A percentile compares a stretch with the other conserved stretches of the same genome.
These are phyloP conservation scores for Dicaeum eximium DNA, from an alignment of 2,113 vertebrate genomes.

Conservation along the genomic window DNA sequence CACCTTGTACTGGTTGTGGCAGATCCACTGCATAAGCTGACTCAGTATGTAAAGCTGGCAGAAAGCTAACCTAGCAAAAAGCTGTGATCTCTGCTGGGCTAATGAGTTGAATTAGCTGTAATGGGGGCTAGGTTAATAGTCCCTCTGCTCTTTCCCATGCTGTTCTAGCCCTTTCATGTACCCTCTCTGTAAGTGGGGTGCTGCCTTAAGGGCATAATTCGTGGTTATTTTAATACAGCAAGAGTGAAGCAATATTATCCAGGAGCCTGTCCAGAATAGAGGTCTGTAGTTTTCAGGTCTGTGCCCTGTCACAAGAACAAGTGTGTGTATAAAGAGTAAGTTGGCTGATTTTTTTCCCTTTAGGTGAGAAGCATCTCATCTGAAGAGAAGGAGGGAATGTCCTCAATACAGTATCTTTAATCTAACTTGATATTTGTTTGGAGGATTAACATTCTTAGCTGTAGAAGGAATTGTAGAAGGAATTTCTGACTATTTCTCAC, in stretches of 20 bases:
- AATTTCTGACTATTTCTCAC: neutral
- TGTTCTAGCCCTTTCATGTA: neutral
- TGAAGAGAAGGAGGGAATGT: neutral
- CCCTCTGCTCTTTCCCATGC: neutral
- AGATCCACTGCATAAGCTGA: neutral
- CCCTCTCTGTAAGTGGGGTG: neutral
- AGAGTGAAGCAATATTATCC: neutral
- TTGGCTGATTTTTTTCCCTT: neutral
- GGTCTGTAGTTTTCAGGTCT: neutral
- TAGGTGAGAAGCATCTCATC: neutral
- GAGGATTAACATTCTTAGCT: neutral
- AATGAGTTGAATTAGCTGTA: neutral
- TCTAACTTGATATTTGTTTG: neutral
- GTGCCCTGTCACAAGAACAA: neutral
- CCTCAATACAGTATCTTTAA: neutral
- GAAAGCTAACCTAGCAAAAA: slow-evolving; percentile 32
- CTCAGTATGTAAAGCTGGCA: neutral
- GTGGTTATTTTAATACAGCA: neutral
- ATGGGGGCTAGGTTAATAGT: slow-evolving; percentile 5
- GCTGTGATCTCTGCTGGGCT: neutral
- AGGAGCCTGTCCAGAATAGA: neutral
- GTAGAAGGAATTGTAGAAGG: neutral
- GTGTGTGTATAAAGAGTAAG: neutral
- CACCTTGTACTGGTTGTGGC: neutral
- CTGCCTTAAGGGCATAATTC: neutral